phyloP scores from a whole-genome alignment of 2,113 vertebrate species.

The Pholis gunnellus region DNA sequence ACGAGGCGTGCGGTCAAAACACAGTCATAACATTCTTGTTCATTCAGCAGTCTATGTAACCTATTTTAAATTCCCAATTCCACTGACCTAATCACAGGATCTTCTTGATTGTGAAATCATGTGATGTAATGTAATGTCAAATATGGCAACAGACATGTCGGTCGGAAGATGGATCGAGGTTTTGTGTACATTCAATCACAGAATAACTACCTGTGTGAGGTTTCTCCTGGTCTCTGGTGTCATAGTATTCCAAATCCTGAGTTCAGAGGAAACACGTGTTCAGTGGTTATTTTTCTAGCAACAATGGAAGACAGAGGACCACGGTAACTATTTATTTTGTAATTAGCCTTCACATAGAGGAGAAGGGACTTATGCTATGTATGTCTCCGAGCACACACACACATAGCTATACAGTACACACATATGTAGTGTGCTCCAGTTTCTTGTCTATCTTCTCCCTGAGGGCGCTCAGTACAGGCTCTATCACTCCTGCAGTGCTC shows the following conservation, averaged over 20 bases:
- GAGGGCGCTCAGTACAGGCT: constrained; percentile 78
- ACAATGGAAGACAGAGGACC: not conserved
- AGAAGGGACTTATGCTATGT: not conserved
- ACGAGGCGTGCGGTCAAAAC: not conserved
- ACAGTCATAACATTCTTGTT: constrained; percentile 33
- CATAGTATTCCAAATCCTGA: constrained; percentile 73
- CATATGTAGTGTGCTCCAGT: constrained; percentile 45
- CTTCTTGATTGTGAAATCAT: not conserved
- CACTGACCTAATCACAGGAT: not conserved
- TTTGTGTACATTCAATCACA: not conserved
- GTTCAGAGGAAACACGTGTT: constrained; percentile 6
- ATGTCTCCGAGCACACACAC: not conserved
- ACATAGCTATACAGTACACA: constrained; percentile 50
- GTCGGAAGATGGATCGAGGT: not conserved
- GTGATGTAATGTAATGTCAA: not conserved
- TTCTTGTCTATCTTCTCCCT: constrained; percentile 79
- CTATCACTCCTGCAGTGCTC: constrained; percentile 75
- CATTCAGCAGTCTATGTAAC: constrained; percentile 25
- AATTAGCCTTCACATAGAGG: constrained; percentile 4
- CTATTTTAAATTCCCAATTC: not conserved
- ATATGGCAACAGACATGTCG: not conserved
- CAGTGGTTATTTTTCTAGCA: not conserved
- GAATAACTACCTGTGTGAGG: constrained; percentile 50
- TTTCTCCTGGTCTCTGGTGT: constrained; percentile 60
- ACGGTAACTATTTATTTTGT: not conserved